Evolutionary conservation across 2,888 invertebrate genomes (phyloP), one percentile per base, ranked within the genome.

Genomic region (Spodoptera littoralis): DNA sequence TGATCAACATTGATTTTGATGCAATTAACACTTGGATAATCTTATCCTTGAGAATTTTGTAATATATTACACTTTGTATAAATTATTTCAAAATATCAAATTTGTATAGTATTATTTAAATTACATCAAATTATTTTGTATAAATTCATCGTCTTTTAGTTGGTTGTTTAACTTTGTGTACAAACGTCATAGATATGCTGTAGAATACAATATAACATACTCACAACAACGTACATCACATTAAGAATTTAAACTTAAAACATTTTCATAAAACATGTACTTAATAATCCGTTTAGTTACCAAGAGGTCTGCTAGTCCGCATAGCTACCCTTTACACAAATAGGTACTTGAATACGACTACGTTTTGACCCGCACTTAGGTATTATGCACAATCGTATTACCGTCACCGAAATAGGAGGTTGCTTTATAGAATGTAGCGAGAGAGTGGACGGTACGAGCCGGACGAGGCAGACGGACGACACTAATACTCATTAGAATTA

Each of bases 401-500:
- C 77, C 79, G 78, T 78, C 77, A 73, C 80, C 80, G 79, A 86
- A 86, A 87, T 81, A 81, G 82, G 80, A 83, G 83, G 76, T 77
- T 80, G 77, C 76, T 83, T 73, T 77, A 80, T 79, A 80, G 79
- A 82, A 82, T 79, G 78, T 79, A 78, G 75, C 80, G 77, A 74
- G 80, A 79, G 81, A 80, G 81, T 81, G 85, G 84, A 83, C 82
- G 76, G 73, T 72, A 73, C 36, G 36, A 36, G 36, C 36, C 36
- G 65, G 70, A 65, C 76, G 74, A 79, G 79, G 84, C 81, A 85
- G 90, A 90, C 86, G 88, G 84, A 89, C 88, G 90, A 90, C 90
- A 89, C 91, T 93, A 93, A 93, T 93, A 92, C 93, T 94, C 94
- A 94, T 94, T 94, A 94, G 93, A 94, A 92, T 94, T 93, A 93